phyloP scores from a whole-genome alignment of 2,113 vertebrate genomes.

The Cyanoderma ruficeps region DNA sequence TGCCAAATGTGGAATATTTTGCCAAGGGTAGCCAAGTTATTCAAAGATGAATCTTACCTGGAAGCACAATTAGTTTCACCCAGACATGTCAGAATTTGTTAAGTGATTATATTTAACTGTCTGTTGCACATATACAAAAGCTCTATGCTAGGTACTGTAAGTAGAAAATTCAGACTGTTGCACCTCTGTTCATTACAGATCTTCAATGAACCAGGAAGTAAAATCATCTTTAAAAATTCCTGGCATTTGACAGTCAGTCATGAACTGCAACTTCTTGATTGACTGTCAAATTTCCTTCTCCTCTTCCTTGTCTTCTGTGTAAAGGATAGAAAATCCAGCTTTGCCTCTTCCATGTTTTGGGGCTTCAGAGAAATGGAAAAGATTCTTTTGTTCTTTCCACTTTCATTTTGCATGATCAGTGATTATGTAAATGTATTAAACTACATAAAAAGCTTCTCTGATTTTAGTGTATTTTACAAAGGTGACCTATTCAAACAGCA shows the following conservation, averaged over 20 bases:
- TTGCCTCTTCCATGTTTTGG: neutral
- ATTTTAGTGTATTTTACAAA: neutral
- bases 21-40: neutral
- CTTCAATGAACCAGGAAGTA: neutral
- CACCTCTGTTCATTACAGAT: neutral
- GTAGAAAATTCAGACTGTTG: neutral
- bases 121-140: neutral
- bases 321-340: neutral
- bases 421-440: neutral
- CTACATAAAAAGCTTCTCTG: neutral
- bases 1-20: neutral
- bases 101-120: neutral
- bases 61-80: neutral
- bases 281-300: neutral
- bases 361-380: neutral
- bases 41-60: neutral
- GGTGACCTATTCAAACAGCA: neutral
- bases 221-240: neutral
- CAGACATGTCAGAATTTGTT: neutral
- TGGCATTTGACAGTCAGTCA: neutral
- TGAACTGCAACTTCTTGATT: neutral
- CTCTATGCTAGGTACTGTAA: neutral
- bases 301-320: neutral
- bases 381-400: neutral
- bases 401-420: neutral